Evolutionary conservation across 2,113 vertebrate genomes (phyloP).

Genomic region (Acrocephalus arundinaceus): DNA sequence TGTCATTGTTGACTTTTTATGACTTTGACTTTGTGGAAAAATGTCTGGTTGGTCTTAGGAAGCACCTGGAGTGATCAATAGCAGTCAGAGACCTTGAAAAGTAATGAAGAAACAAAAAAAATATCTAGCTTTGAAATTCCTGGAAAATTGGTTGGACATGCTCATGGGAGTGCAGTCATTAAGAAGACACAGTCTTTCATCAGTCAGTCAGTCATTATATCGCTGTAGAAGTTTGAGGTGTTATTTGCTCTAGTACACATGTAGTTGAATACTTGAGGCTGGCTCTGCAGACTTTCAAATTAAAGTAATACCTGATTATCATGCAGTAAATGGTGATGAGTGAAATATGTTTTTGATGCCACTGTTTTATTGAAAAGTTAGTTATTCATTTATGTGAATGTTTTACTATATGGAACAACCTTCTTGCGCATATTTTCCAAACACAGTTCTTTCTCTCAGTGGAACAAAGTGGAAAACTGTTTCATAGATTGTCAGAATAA

Average conservation of each 20-base stretch:
- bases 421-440: neutral
- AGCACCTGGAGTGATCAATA: neutral
- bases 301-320: neutral
- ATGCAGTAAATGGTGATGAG: neutral
- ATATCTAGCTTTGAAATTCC: conserved; percentile 5
- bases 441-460: neutral
- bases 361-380: neutral
- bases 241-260: neutral
- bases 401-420: neutral
- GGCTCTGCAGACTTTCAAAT: neutral
- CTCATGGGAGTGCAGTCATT: neutral
- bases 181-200: neutral
- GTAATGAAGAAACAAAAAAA: neutral
- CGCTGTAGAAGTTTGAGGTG: neutral
- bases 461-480: neutral
- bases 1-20: neutral
- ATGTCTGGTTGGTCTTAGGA: neutral
- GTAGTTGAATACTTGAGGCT: neutral
- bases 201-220: neutral
- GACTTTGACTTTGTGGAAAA: neutral
- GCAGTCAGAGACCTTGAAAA: neutral
- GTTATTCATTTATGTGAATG: neutral
- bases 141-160: neutral
- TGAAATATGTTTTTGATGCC: neutral
- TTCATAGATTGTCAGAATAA: neutral